Conservation (phyloP, 1,140 invertebrate species). For the Orchesella cincta region DNA sequence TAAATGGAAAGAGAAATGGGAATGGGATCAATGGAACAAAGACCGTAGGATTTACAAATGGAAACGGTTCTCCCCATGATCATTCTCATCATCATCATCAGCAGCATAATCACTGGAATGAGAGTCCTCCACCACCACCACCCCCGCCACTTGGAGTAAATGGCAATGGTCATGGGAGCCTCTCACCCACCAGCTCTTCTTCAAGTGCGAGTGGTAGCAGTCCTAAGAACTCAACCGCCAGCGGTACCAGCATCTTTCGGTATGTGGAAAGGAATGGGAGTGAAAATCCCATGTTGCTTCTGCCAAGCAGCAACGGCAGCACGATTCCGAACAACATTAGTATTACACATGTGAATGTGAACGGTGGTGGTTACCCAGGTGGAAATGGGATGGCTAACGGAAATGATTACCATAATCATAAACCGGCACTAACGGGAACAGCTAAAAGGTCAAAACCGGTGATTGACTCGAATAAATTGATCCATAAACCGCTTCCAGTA, state of each 20-base stretch:
- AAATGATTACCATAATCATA: slow-evolving; percentile 22
- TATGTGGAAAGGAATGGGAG: slow-evolving; percentile 5
- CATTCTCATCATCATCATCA: slow-evolving; percentile 3
- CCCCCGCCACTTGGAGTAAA: slow-evolving; percentile 1
- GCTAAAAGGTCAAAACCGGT: not conserved
- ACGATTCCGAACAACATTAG: not conserved
- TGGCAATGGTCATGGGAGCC: slow-evolving; percentile 15
- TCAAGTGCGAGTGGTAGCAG: not conserved
- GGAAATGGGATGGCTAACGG: not conserved
- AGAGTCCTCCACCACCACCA: slow-evolving; percentile 18
- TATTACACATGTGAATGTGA: slow-evolving; percentile 33
- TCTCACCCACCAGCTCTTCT: slow-evolving; percentile 10
- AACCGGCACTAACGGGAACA: slow-evolving; percentile 15
- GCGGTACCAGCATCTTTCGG: not conserved
- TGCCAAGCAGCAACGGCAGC: too few relatives aligned
- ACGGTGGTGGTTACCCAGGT: slow-evolving; percentile 9
- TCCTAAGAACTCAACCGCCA: slow-evolving; percentile 8
- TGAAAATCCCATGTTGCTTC: too few relatives aligned
- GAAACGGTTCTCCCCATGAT: not conserved
- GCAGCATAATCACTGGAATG: slow-evolving; percentile 6
- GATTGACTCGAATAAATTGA: not conserved
- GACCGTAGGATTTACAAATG: not conserved
- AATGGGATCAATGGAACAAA: not conserved
- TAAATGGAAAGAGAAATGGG: slow-evolving; percentile 3
- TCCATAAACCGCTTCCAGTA: slow-evolving; percentile 3